phyloP scores from a whole-genome alignment of 1,140 invertebrate genomes.

The Drosophila tsacasi region DNA sequence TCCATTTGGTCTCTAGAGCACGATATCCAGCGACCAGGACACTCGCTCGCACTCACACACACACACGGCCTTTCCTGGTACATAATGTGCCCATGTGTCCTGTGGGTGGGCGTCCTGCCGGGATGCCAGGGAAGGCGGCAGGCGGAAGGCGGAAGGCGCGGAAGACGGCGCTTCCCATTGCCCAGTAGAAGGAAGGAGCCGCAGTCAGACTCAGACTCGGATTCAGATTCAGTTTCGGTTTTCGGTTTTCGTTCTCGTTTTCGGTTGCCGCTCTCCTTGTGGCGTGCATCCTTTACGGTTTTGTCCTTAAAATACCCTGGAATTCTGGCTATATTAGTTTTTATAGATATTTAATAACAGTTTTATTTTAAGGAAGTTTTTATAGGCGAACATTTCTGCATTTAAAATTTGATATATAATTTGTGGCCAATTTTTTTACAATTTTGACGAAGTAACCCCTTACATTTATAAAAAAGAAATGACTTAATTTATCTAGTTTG shows the following conservation, averaged over 20 bases:
- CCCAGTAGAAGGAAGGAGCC: slow-evolving; percentile 10
- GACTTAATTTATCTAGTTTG: no score
- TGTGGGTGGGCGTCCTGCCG: slow-evolving; percentile 27
- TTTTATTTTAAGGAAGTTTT: no score
- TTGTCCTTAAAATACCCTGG: slow-evolving; percentile 36
- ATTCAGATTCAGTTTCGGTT: slow-evolving; percentile 32
- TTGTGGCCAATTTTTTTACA: no score
- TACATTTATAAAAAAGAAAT: no score
- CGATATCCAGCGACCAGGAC: slow-evolving; percentile 73
- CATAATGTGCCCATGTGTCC: slow-evolving; percentile 36
- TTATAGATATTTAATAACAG: not conserved
- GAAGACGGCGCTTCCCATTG: slow-evolving; percentile 14
- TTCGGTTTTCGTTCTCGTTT: slow-evolving; percentile 38
- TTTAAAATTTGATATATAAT: no score
- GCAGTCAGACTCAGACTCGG: slow-evolving; percentile 3
- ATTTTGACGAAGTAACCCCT: no score
- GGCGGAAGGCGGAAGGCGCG: not conserved
- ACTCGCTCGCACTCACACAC: slow-evolving; percentile 33
- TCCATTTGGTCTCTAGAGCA: slow-evolving; percentile 84
- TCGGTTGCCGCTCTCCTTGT: slow-evolving; percentile 47
- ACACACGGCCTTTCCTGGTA: not conserved
- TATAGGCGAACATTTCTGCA: no score
- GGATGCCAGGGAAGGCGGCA: not conserved
- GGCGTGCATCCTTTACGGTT: slow-evolving; percentile 49
- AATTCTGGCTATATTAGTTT: not conserved